Conservation (phyloP, 1,140 invertebrate genomes). For the Papilio polytes region DNA sequence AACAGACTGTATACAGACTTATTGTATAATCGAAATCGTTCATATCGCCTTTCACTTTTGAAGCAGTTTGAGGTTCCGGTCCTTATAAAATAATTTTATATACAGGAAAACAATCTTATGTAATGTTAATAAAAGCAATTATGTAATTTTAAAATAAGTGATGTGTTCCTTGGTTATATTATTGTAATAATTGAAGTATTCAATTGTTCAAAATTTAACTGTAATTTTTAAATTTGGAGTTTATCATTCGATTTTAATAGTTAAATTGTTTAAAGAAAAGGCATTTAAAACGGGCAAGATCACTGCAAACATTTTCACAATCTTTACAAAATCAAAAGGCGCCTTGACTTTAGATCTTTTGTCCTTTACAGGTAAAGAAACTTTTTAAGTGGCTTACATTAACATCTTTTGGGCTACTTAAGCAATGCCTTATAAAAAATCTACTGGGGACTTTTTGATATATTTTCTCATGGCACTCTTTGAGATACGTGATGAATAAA, state of each 20-base stretch:
- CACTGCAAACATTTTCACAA: background rate
- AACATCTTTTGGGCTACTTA: slow-evolving; percentile 12
- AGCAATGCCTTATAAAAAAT: background rate
- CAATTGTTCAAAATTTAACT: too few species aligned
- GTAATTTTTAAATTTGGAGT: too few species aligned
- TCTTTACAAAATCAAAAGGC: background rate
- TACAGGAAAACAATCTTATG: background rate
- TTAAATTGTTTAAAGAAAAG: background rate
- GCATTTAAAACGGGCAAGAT: background rate
- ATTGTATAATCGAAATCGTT: slow-evolving; percentile 58
- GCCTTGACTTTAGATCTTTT: background rate
- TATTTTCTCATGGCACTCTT: background rate
- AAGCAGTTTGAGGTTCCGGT: slow-evolving; percentile 42
- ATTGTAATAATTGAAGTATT: too few species aligned
- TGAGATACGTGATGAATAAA: too few species aligned
- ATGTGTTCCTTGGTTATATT: too few species aligned
- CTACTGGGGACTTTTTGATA: background rate
- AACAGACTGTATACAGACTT: slow-evolving; percentile 19
- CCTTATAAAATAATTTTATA: slow-evolving; percentile 18
- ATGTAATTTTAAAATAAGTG: background rate
- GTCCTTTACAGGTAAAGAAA: slow-evolving; percentile 5
- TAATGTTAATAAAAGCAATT: background rate
- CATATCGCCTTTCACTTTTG: slow-evolving; percentile 68
- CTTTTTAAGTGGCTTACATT: slow-evolving; percentile 27
- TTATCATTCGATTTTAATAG: too few species aligned